A percentile compares a stretch with the other conserved stretches of the same genome.
These are phyloP conservation scores for Acrobasis consociella DNA, from an alignment of 2,888 invertebrate species.

Conservation along the genomic window DNA sequence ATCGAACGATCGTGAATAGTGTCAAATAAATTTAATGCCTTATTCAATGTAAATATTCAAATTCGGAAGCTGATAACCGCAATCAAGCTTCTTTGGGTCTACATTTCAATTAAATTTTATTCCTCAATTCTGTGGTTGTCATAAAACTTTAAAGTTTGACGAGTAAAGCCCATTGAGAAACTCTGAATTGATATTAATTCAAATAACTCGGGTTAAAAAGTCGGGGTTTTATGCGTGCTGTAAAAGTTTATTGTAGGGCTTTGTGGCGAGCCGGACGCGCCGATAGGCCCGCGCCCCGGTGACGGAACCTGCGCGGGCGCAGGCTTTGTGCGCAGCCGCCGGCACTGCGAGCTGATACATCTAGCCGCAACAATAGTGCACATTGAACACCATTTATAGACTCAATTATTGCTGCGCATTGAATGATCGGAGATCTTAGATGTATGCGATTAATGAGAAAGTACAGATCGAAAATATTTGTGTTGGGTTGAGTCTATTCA, in stretches of 20 bases:
- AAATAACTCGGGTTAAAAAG: conserved; percentile 83
- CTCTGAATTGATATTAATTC: conserved; percentile 83
- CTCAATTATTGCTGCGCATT: conserved; percentile 20
- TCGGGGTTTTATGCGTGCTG: conserved; percentile 81
- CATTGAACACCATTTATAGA: conserved; percentile 25
- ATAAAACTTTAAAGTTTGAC: conserved; percentile 82
- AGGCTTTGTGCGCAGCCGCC: conserved; percentile 31
- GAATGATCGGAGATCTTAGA: background rate
- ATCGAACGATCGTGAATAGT: background rate
- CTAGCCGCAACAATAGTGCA: conserved; percentile 27
- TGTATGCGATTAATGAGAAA: background rate
- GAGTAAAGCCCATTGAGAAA: conserved; percentile 82
- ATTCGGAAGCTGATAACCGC: conserved; percentile 82
- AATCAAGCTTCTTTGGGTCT: conserved; percentile 77
- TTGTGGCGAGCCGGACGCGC: conserved; percentile 80
- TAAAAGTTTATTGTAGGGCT: conserved; percentile 82
- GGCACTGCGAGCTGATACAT: conserved; percentile 16
- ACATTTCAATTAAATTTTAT: conserved; percentile 83
- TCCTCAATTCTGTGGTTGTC: conserved; percentile 78
- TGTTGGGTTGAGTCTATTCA: too few species aligned
- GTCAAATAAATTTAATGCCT: conserved; percentile 35
- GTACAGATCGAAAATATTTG: background rate
- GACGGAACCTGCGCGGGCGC: conserved; percentile 60
- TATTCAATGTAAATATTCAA: conserved; percentile 79
- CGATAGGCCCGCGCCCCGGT: conserved; percentile 66